A percentile compares a stretch with the other conserved stretches of the same genome.
Evolutionary conservation across 2,113 vertebrate genomes (phyloP).

Genomic region (Indicator indicator): DNA sequence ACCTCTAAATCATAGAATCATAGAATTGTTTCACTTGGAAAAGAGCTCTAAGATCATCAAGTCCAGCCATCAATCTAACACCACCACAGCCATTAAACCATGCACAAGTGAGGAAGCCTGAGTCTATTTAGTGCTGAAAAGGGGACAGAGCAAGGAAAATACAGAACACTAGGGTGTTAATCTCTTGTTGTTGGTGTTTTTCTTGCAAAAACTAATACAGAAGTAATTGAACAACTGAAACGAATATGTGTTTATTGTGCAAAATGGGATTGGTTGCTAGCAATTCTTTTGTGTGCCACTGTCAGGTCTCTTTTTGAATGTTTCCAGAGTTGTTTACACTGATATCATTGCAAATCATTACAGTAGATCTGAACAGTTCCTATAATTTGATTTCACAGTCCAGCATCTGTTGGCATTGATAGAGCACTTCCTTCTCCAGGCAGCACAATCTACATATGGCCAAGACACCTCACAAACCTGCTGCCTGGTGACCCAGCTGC

Average conservation of each 20-base stretch:
- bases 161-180: background rate
- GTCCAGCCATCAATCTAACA: no score
- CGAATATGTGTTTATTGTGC: background rate
- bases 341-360: background rate
- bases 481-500: background rate
- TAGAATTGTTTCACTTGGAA: no score
- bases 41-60: no score
- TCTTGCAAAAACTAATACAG: background rate
- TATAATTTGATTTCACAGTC: rapidly evolving
- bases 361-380: background rate
- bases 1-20: background rate
- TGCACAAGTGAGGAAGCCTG: background rate
- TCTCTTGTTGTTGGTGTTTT: background rate
- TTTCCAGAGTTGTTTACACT: background rate
- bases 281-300: background rate
- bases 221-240: background rate
- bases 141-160: background rate
- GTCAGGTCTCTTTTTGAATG: background rate
- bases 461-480: background rate
- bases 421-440: background rate
- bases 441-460: background rate
- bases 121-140: background rate
- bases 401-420: background rate
- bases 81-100: background rate
- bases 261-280: background rate